Conservation (phyloP, 2,888 invertebrate species). For the Leptopilina myrica region DNA sequence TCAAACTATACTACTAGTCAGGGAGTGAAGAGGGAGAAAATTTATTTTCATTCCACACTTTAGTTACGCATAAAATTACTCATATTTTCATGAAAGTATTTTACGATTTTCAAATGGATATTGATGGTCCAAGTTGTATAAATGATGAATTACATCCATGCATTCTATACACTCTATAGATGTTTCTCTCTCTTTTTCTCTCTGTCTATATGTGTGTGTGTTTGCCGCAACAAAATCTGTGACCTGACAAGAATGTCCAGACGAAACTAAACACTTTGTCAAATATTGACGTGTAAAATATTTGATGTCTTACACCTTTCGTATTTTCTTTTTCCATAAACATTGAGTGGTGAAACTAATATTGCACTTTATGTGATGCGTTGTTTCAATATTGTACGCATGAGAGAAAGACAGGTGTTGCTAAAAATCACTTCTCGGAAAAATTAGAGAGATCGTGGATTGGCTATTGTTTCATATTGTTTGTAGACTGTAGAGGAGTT, state of each 20-base stretch:
- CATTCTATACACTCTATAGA: neutral
- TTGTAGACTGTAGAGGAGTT: too few species aligned
- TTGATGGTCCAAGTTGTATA: neutral
- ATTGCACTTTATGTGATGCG: constrained; percentile 4
- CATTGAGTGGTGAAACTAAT: constrained; percentile 2
- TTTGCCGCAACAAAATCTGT: neutral
- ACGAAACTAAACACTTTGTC: constrained; percentile 58
- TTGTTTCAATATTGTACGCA: constrained; percentile 4
- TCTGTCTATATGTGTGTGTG: too few species aligned
- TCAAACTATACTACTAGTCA: too few species aligned
- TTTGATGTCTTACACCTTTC: constrained; percentile 51
- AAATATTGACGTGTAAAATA: constrained; percentile 60
- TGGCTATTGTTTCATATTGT: neutral
- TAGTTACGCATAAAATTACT: too few species aligned
- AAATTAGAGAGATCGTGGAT: too few species aligned
- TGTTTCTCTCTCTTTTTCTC: neutral
- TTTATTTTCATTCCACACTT: too few species aligned
- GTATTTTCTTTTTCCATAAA: neutral
- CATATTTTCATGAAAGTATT: too few species aligned
- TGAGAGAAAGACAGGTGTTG: neutral
- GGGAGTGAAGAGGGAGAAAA: too few species aligned
- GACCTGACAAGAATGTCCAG: constrained; percentile 46
- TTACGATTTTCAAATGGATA: neutral
- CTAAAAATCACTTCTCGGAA: neutral
- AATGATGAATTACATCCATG: neutral